Evolutionary conservation across 2,797 vertebrate species (phyloP), one percentile per base, ranked within the genome.

Genomic region (Astyanax mexicanus): DNA sequence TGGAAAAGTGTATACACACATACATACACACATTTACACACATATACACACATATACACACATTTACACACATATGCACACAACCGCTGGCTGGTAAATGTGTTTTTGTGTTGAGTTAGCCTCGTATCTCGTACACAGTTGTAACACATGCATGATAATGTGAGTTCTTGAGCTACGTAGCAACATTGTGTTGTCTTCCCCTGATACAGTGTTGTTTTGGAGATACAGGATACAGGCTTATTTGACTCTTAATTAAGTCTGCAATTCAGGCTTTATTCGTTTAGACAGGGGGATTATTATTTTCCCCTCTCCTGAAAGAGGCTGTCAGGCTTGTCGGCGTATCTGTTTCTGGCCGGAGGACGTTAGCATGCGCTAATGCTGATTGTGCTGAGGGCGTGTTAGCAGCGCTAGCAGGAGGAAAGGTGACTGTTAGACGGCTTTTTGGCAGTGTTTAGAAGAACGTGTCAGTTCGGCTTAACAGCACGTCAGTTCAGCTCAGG

Each of bases 191-290:
- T 51, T n/a, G n/a, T 29, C 13, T 12, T 23, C 49, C n/a, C 21
- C 23, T 29, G 27, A 13, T n/a, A 57, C 17, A 17, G 2, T 5
- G 15, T 15, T 25, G 25, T 57, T 17, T 32, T 6, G 23, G 52
- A 29, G 25, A 57, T 23, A 3, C 0, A 23, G 0, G 69, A 11
- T 32, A 49, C n/a, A n/a, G n/a, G 35, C n/a, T 58, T 35, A 15
- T 13, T n/a, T 9, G 40, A 35, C n/a, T 13, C 8, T 23, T 74
- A 44, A 37, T 38, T 8, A 7, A 17, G 15, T 47, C 40, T 37
- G 21, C 75, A 49, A 38, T 27, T 29, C 19, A 19, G 40, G 10
- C 13, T 4, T 75, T 45, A 68, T 67, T 67, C 27, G 40, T 47
- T 58, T 19, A n/a, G 27, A 57, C 64, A 35, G 15, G 11, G 29